These are phyloP conservation scores for Ptiloglossa arizonensis DNA, from an alignment of 1,140 invertebrate species.

Conservation along the genomic window DNA sequence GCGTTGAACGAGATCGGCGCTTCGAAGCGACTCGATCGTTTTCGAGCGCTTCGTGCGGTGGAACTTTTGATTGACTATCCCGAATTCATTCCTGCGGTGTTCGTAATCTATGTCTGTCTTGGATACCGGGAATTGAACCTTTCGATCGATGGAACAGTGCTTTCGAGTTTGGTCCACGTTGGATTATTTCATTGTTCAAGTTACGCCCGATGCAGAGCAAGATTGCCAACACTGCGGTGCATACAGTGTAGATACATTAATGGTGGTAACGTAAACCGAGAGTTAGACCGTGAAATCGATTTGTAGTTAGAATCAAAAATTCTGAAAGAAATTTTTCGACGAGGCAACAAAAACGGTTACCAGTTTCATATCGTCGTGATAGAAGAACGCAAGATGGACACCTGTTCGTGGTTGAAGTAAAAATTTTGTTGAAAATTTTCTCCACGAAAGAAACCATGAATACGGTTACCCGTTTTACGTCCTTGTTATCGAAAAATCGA, in stretches of 20 bases:
- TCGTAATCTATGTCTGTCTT: not conserved
- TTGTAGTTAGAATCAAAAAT: not conserved
- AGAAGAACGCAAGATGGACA: no score
- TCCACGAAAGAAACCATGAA: no score
- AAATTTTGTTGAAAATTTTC: no score
- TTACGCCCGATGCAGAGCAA: constrained; percentile 7
- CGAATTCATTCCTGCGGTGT: not conserved
- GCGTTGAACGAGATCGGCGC: not conserved
- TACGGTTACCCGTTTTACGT: no score
- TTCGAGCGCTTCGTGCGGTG: not conserved
- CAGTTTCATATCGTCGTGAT: not conserved
- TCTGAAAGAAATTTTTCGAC: not conserved
- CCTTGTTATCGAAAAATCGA: no score
- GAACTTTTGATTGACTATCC: constrained; percentile 40
- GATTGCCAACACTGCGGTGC: not conserved
- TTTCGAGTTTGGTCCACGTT: no score
- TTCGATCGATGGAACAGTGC: not conserved
- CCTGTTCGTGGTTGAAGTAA: no score
- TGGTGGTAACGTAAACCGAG: constrained; percentile 37
- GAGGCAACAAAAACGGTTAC: not conserved
- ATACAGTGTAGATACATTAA: constrained; percentile 5
- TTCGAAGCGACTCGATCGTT: not conserved
- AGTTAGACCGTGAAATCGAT: no score
- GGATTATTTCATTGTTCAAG: no score
- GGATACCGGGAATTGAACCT: no score